These are phyloP conservation scores for Drosophila trapezifrons DNA, from an alignment of 1,140 invertebrate species.

Conservation along the genomic window DNA sequence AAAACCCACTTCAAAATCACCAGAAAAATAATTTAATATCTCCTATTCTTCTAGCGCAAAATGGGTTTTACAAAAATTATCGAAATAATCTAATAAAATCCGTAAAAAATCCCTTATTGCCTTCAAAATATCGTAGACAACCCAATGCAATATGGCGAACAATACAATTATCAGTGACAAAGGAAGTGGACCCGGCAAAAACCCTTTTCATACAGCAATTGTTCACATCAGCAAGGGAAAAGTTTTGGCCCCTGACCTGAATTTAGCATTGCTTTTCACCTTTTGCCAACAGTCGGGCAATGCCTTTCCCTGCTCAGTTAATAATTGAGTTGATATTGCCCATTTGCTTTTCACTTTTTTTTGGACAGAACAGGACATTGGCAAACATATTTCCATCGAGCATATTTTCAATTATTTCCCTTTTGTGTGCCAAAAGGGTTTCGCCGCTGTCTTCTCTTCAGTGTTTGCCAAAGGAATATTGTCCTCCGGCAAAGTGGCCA, in stretches of 20 bases:
- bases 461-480: conserved; percentile 40
- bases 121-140: conserved; percentile 13
- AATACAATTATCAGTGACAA: conserved; percentile 38
- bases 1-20: not conserved
- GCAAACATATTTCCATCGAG: conserved; percentile 61
- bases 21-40: not conserved
- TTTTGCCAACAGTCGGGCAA: conserved; percentile 7
- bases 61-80: not conserved
- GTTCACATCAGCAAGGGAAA: conserved; percentile 8
- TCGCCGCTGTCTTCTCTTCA: conserved; percentile 12
- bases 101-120: conserved; percentile 8
- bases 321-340: conserved; percentile 65
- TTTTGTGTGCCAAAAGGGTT: conserved; percentile 44
- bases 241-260: conserved; percentile 32
- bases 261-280: conserved; percentile 10
- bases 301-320: conserved; percentile 24
- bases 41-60: not conserved
- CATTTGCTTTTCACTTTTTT: conserved; percentile 62
- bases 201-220: conserved; percentile 36
- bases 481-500: conserved; percentile 27
- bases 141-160: conserved; percentile 2
- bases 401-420: conserved; percentile 75
- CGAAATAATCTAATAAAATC: conserved; percentile 14
- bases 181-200: conserved; percentile 20
- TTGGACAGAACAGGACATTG: conserved; percentile 31